Base-by-base conservation (phyloP, 1,140 invertebrate genomes). In the Tribolium castaneum region DNA sequence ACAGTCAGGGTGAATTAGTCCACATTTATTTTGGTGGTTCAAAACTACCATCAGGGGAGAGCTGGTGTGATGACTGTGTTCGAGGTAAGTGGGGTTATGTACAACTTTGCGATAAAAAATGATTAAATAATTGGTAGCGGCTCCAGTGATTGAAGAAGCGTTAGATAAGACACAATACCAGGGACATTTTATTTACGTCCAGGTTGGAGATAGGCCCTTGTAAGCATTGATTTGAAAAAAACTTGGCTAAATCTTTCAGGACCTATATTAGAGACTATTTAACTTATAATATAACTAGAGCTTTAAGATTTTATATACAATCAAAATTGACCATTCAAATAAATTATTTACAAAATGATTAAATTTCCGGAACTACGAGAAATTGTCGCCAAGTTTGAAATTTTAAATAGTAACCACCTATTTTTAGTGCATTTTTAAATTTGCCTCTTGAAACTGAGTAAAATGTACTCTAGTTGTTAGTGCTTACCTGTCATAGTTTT, bases 61-160 rank as follows among this genome's bases (percentile, higher is more conserved):
- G 92, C 83, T 95, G 94, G 94, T 94, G 94, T 81, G 88, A 91
- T 1, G 93, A 95, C 84, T 95, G 94, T 84, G 91, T 93, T 19
- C 89, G 89, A 89, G 93, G 91, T 92, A 87, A 85, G 72, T 71
- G 70, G 0, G 2, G 2, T 45, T 45, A 19, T 19, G 16, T 19
- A 19, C 16, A 45, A 10, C 5, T 45, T 45, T 45, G 7, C n/a
- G 5, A 45, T 45, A 45, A 0, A 45, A 45, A n/a, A 10, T 45
- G 4, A 45, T 50, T 52, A 16, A 79, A 83, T 79, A 78, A 30
- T 25, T 87, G 88, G 54, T 77, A 92, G 91, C 90, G 12, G 87
- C 89, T 82, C 91, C 93, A 73, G 87, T 92, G 72, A 90, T 94
- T 62, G 90, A 92, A 82, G 86, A 90, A 80, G 91, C 87, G 75